Percentiles rank a stretch among this genome's conserved stretches.
These are phyloP conservation scores for Epinephelus cyanopodus DNA, from an alignment of 2,113 vertebrate genomes.

Conservation along the genomic window DNA sequence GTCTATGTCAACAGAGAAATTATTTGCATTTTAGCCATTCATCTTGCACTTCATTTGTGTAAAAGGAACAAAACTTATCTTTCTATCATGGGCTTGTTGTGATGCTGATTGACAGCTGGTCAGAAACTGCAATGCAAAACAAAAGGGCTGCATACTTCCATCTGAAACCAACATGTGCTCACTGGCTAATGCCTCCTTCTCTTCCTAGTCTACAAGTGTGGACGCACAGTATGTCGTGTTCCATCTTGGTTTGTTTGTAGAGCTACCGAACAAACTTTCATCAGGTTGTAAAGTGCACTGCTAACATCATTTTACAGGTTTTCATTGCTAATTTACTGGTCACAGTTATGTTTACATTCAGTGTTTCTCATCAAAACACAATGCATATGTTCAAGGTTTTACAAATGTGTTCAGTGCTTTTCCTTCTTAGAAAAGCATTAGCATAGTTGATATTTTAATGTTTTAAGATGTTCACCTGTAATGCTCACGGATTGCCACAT, in stretches of 20 bases:
- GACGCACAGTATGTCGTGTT: background rate
- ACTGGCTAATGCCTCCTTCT: background rate
- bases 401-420: no score
- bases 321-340: background rate
- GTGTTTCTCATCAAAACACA: no score
- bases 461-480: no score
- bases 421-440: no score
- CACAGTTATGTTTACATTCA: no score
- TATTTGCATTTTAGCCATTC: no score
- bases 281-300: background rate
- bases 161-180: background rate
- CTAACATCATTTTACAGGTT: background rate
- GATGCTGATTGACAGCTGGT: background rate
- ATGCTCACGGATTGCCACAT: no score
- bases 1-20: background rate
- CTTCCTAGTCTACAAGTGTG: background rate
- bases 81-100: no score
- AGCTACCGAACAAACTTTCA: background rate
- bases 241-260: background rate
- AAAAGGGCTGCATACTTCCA: background rate
- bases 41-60: background rate
- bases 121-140: background rate
- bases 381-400: no score
- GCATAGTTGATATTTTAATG: no score
- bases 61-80: background rate